Evolutionary conservation across 2,797 vertebrate species (phyloP).

Genomic region (Leuciscus waleckii): DNA sequence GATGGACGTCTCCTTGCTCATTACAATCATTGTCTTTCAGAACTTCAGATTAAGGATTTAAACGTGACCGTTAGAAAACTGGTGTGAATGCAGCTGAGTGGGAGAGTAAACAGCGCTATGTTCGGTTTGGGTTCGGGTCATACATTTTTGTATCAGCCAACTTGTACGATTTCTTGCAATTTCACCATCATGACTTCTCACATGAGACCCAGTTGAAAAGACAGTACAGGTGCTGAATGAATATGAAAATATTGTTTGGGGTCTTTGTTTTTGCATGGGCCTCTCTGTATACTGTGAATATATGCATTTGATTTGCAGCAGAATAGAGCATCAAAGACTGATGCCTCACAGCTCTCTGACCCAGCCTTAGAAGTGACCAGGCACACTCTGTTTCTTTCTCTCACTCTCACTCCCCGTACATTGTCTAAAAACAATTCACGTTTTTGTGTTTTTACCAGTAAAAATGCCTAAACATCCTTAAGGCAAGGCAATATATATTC

Average conservation of each 20-base stretch:
- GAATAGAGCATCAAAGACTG: slow-evolving; percentile 16
- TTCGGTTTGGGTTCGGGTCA: neutral
- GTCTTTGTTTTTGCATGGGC: neutral
- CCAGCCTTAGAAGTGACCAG: neutral
- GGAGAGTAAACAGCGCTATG: neutral
- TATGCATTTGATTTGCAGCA: slow-evolving; percentile 20
- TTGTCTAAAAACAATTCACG: neutral
- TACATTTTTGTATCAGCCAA: neutral
- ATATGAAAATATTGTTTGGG: slow-evolving; percentile 5
- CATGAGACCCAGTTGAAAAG: neutral
- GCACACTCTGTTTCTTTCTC: neutral
- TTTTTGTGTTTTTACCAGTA: neutral
- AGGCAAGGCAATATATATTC: neutral
- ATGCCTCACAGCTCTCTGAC: neutral
- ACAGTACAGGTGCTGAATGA: neutral
- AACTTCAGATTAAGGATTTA: neutral
- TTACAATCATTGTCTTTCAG: neutral
- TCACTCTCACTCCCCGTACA: neutral
- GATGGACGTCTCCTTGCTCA: neutral
- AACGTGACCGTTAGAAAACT: neutral
- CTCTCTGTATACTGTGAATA: slow-evolving; percentile 15
- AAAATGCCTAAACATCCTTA: neutral
- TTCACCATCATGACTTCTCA: slow-evolving; percentile 13
- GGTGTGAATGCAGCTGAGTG: neutral
- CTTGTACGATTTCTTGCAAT: neutral